These are phyloP conservation scores for Apodemus speciosus DNA, from an alignment of 2,113 vertebrate genomes.

Conservation along the genomic window DNA sequence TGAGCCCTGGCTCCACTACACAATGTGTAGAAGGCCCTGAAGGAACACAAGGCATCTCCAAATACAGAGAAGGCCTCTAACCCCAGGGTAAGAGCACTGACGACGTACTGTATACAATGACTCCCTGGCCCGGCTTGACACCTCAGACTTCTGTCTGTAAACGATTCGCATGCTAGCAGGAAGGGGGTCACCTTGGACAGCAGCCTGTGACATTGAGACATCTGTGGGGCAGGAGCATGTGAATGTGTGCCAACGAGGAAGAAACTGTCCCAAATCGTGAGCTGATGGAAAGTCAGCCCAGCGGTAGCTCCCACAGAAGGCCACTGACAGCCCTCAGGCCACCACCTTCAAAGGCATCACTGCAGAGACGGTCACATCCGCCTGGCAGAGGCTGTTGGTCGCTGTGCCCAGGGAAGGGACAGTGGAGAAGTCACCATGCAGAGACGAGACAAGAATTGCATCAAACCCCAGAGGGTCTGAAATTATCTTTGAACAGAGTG, in stretches of 20 bases:
- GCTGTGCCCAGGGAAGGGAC: background rate
- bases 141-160: background rate
- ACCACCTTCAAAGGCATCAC: constrained; percentile 2
- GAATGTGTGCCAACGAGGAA: background rate
- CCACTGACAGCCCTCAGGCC: background rate
- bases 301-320: background rate
- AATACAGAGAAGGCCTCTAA: background rate
- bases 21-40: background rate
- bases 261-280: background rate
- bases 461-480: background rate
- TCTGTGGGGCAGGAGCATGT: no score
- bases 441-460: constrained; percentile 11
- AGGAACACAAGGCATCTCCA: background rate
- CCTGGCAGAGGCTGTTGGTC: background rate
- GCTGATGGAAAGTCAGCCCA: background rate
- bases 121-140: background rate
- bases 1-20: background rate
- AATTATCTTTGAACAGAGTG: background rate
- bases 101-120: rapidly evolving
- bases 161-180: no score
- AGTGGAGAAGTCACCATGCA: background rate
- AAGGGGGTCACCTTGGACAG: background rate
- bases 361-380: background rate
- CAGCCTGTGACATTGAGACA: background rate
- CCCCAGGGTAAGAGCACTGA: background rate